phyloP scores from a whole-genome alignment of 2,797 vertebrate species.

The Diplodus puntazzo region DNA sequence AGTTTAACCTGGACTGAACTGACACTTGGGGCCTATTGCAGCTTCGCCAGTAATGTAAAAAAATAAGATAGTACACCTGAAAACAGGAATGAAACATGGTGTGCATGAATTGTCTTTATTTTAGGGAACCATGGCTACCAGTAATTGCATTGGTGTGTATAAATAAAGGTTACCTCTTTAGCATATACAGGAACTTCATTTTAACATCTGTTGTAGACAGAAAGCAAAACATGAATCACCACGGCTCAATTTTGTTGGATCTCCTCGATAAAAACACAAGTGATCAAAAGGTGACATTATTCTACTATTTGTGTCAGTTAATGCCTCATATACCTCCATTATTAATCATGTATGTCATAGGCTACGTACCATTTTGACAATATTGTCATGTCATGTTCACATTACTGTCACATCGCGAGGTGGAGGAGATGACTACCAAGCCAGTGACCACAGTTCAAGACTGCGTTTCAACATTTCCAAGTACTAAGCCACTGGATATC shows the following conservation, averaged over 20 bases:
- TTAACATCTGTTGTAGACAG: no score
- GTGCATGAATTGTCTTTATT: constrained; percentile 1
- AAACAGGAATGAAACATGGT: not conserved
- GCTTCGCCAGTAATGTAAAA: not conserved
- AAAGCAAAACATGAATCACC: not conserved
- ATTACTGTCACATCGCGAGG: no score
- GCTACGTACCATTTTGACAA: no score
- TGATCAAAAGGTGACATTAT: no score
- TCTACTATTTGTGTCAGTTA: not conserved
- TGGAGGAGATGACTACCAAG: no score
- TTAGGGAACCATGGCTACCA: not conserved
- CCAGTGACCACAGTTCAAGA: no score
- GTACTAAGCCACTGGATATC: no score
- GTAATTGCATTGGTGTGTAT: not conserved
- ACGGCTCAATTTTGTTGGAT: not conserved
- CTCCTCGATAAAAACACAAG: no score
- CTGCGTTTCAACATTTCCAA: no score
- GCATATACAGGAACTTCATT: not conserved
- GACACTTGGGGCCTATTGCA: not conserved
- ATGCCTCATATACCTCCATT: not conserved
- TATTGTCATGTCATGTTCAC: no score
- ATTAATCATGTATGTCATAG: no score
- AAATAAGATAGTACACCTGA: no score
- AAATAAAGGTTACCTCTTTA: not conserved
- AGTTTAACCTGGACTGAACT: not conserved